Base-by-base conservation (phyloP, 2,797 vertebrate genomes). In the Galago senegalensis region DNA sequence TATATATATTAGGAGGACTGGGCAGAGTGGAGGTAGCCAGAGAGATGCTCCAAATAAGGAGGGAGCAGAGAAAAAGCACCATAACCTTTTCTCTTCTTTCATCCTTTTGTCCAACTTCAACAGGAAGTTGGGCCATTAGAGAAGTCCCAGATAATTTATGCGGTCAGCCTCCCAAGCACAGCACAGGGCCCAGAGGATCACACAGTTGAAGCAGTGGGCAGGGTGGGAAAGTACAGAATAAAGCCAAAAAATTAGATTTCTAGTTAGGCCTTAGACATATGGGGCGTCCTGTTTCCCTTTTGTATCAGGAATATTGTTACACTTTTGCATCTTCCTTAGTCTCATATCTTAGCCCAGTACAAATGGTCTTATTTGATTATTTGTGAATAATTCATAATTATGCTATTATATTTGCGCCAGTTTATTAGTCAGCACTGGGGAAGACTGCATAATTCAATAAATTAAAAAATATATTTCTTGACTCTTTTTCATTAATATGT, bases 371-470 rank as follows among this genome's bases (percentile, higher is more conserved):
- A 40, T 70, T 63, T 86, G 63, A 79, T 31, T 83, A n/a, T n/a
- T 43, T 69, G 67, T 63, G 49, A 83, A 37, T 37, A 75, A 84
- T 69, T 84, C 49, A 67, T 29, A 87, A 60, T 37, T 77, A 72
- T 34, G 18, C 65, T 75, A 21, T 40, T 76, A 4, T n/a, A 10
- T 80, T 94, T 81, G 75, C 49, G 60, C 31, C 43, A 34, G 31
- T 58, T 85, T 77, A 85, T 87, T 73, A 85, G 61, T 91, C 23
- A 81, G n/a, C 25, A 46, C 46, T 37, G 49, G 63, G 53, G 13
- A 69, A 91, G 56, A 82, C 40, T 31, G 40, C 34, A 21, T 91
- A 69, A 73, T 79, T 87, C 89, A 82, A 18, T 20, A 95, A 34
- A 37, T 72, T 84, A 61, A 46, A 87, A 91, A 69, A 80, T 61